phyloP scores from a whole-genome alignment of 2,113 vertebrate species.

The Oncorhynchus gorbuscha region DNA sequence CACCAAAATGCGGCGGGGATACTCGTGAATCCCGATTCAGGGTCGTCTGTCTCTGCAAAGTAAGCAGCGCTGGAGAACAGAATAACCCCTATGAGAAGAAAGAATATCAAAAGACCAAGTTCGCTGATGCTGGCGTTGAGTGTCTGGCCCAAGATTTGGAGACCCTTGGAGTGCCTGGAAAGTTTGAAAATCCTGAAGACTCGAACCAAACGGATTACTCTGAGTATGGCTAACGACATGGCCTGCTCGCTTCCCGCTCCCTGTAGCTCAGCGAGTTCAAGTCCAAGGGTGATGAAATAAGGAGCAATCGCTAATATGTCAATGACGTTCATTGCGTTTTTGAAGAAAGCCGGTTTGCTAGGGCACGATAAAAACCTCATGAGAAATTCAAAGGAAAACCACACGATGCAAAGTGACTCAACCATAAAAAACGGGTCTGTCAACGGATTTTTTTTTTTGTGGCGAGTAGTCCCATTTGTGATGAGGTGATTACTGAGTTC shows the following conservation, averaged over 20 bases:
- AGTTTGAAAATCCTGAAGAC: slow-evolving; percentile 97
- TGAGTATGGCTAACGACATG: slow-evolving; percentile 87
- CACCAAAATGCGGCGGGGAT: slow-evolving; percentile 97
- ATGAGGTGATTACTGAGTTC: slow-evolving; percentile 39
- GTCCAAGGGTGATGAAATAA: slow-evolving; percentile 88
- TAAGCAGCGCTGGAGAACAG: slow-evolving; percentile 94
- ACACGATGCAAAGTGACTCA: slow-evolving; percentile 92
- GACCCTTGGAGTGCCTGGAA: slow-evolving; percentile 91
- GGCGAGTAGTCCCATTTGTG: slow-evolving; percentile 59
- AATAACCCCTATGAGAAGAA: slow-evolving; percentile 90
- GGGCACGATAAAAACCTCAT: slow-evolving; percentile 89
- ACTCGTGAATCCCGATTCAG: slow-evolving; percentile 83
- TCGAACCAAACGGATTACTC: slow-evolving; percentile 89
- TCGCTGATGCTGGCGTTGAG: slow-evolving; percentile 90
- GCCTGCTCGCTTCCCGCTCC: slow-evolving; percentile 87
- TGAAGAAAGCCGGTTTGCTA: slow-evolving; percentile 86
- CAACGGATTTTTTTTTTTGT: slow-evolving; percentile 62
- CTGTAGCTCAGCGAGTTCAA: slow-evolving; percentile 84
- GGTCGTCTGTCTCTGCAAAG: slow-evolving; percentile 91
- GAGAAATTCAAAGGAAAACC: slow-evolving; percentile 91
- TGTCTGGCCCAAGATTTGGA: slow-evolving; percentile 91
- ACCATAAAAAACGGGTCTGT: slow-evolving; percentile 91
- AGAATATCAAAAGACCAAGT: slow-evolving; percentile 91
- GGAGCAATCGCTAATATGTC: slow-evolving; percentile 89
- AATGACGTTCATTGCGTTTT: slow-evolving; percentile 91